A percentile compares a stretch with the other conserved stretches of the same genome.
Evolutionary conservation across 2,113 vertebrate species (phyloP).

Genomic region (Rhea americana): DNA sequence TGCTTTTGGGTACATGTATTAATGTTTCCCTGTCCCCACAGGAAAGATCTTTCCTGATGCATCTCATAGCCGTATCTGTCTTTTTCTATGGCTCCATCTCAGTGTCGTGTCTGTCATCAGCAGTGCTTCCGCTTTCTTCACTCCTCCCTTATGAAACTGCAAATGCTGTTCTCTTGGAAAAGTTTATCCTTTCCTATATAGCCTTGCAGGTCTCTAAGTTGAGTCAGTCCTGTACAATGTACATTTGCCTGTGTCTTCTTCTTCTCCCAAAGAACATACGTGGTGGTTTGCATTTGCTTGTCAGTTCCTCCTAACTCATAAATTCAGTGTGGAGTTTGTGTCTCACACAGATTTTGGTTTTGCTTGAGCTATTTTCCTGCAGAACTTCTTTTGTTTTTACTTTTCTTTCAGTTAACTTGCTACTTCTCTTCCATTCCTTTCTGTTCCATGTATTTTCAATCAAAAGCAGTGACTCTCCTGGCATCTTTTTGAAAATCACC

Average conservation of each 20-base stretch:
- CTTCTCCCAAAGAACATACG: neutral
- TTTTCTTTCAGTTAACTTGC: neutral
- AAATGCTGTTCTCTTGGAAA: neutral
- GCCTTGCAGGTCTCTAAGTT: neutral
- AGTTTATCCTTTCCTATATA: neutral
- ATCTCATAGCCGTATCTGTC: fast-evolving
- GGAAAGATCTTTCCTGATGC: neutral
- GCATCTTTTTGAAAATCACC: neutral
- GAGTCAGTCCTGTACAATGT: neutral
- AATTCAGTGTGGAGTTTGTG: neutral
- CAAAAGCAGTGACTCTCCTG: neutral
- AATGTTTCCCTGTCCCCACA: neutral
- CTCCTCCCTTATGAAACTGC: neutral
- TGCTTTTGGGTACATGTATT: neutral
- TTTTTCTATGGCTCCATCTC: fast-evolving
- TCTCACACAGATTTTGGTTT: neutral
- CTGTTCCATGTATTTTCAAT: neutral
- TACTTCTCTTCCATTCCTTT: neutral
- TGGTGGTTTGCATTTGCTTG: neutral
- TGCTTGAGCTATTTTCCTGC: neutral
- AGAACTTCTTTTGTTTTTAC: neutral
- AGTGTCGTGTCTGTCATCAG: neutral
- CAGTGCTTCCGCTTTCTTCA: neutral
- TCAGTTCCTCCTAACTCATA: neutral
- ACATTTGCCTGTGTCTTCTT: neutral